Conservation (phyloP, 2,888 invertebrate genomes). For the Melolontha melolontha region DNA sequence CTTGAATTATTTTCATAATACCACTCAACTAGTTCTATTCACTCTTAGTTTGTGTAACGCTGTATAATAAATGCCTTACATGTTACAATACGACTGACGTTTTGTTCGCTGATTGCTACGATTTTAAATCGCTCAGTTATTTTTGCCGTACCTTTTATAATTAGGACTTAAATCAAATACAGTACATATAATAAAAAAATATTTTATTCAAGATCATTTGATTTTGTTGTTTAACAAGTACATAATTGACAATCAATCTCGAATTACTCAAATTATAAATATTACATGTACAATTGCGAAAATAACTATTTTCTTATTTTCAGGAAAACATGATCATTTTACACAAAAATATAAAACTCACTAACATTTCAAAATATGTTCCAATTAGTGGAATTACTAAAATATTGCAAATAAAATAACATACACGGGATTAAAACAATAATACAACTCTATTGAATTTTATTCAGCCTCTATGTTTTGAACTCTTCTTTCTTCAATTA, state of each 20-base stretch:
- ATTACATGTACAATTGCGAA: not conserved
- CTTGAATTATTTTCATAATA: too few relatives aligned
- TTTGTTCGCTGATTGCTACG: too few relatives aligned
- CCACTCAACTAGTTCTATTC: too few relatives aligned
- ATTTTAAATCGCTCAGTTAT: too few relatives aligned
- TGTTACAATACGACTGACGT: too few relatives aligned
- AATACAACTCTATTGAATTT: not conserved
- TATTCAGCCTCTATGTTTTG: constrained; percentile 53
- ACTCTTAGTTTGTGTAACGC: too few relatives aligned
- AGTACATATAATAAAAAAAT: too few relatives aligned
- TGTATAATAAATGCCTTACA: too few relatives aligned
- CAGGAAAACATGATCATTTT: constrained; percentile 6
- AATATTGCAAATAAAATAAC: constrained; percentile 24
- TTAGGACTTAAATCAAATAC: too few relatives aligned
- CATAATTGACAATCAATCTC: not conserved
- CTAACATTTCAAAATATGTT: constrained; percentile 11
- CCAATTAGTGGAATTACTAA: constrained; percentile 10
- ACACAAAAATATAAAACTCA: constrained; percentile 23
- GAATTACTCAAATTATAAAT: not conserved
- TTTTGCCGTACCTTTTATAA: too few relatives aligned
- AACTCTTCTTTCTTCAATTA: constrained; percentile 72
- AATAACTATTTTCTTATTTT: constrained; percentile 1
- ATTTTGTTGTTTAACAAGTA: too few relatives aligned
- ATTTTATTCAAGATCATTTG: too few relatives aligned
- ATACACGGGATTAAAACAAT: constrained; percentile 26